phyloP scores from a whole-genome alignment of 2,113 vertebrate species.

The Cyprinus carpio region DNA sequence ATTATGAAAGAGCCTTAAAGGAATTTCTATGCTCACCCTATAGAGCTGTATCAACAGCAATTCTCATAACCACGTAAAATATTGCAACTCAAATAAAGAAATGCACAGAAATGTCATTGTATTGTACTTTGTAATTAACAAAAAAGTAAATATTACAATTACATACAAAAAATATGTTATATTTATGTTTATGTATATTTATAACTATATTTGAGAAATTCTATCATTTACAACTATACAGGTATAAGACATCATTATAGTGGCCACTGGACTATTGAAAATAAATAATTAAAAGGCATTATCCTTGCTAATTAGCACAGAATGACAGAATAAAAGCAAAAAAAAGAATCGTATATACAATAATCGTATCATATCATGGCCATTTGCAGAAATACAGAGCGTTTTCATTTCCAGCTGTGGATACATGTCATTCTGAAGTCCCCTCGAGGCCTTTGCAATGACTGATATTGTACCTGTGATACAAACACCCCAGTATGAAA shows the following conservation, averaged over 20 bases:
- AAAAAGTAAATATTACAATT: neutral
- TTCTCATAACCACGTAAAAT: neutral
- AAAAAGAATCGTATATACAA: neutral
- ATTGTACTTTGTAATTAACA: neutral
- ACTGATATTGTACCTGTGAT: conserved; percentile 10
- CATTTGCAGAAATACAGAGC: neutral
- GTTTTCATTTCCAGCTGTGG: neutral
- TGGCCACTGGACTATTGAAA: neutral
- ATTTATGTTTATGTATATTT: neutral
- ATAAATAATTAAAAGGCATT: neutral
- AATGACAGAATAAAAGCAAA: neutral
- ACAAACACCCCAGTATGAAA: conserved; percentile 16
- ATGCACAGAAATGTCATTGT: neutral
- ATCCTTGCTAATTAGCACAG: conserved; percentile 1
- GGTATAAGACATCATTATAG: neutral
- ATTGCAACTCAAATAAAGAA: neutral
- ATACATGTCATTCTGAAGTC: conserved; percentile 1
- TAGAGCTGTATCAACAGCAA: neutral
- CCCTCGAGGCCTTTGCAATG: conserved; percentile 9
- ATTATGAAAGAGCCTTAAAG: neutral
- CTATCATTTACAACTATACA: too few relatives aligned
- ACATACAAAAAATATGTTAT: neutral
- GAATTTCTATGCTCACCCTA: too few relatives aligned
- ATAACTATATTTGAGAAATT: neutral
- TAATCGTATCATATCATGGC: neutral